Conservation (phyloP, 1,140 invertebrate genomes). For the Trichonephila inaurata region DNA sequence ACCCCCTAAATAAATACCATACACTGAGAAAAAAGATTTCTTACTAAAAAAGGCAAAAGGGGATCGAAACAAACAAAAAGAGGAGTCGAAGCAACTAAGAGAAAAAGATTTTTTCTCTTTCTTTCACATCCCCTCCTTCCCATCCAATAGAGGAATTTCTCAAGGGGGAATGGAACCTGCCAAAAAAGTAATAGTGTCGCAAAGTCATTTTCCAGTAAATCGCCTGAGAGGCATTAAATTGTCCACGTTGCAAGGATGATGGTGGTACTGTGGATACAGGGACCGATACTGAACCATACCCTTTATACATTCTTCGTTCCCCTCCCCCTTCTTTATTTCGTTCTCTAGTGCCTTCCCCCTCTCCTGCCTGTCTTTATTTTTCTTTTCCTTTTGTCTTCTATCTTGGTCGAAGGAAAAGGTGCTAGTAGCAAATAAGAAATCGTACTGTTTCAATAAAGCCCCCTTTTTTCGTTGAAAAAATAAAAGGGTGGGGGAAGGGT, state of each 20-base stretch:
- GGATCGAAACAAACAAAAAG: constrained; percentile 55
- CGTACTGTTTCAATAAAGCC: constrained; percentile 76
- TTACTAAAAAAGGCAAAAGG: neutral
- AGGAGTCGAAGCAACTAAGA: constrained; percentile 51
- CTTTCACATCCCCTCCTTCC: neutral
- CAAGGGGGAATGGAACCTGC: constrained; percentile 76
- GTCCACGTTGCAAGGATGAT: constrained; percentile 73
- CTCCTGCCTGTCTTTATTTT: constrained; percentile 16
- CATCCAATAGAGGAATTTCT: constrained; percentile 76
- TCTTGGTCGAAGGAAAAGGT: constrained; percentile 45
- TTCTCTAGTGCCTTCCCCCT: constrained; percentile 25
- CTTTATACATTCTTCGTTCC: constrained; percentile 64
- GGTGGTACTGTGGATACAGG: constrained; percentile 46
- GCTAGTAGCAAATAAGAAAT: constrained; percentile 73
- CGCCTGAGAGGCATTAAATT: constrained; percentile 77
- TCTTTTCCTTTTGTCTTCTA: constrained; percentile 68
- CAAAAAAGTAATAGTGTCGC: constrained; percentile 77
- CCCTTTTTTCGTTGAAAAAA: neutral
- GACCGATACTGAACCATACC: constrained; percentile 58
- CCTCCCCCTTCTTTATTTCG: constrained; percentile 5
- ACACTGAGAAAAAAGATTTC: constrained; percentile 59
- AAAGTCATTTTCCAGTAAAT: constrained; percentile 77
- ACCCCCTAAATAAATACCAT: constrained; percentile 57
- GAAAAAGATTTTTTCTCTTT: constrained; percentile 45
- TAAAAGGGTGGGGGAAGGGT: neutral